Base-by-base conservation (phyloP, 1,140 invertebrate genomes). In the Coptotermes formosanus region DNA sequence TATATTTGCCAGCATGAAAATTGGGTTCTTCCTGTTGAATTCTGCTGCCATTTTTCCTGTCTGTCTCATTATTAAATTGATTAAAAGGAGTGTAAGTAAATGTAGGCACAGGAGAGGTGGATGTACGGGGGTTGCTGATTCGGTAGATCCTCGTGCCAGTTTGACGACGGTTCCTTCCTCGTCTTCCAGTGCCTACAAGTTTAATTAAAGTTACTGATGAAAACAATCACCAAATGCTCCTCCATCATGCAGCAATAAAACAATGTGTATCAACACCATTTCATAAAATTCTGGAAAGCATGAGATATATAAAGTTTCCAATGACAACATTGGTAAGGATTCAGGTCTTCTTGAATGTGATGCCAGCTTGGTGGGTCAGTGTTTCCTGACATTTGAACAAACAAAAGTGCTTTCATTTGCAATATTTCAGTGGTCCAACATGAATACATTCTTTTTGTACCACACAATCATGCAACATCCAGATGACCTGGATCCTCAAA, bases 111-210 rank as follows among this genome's bases (percentile, higher is more conserved):
- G 64, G n/a, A n/a, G 64, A n/a, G 64, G 64, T 43, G 45, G 84
- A 48, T 32, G 85, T n/a, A 44, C n/a, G 32, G 19, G 84, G 84
- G 55, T 87, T 75, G n/a, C 82, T 87, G 84, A 87, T 85, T 38
- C 25, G 25, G 59, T 82, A 87, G 38, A 81, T 87, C 38, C 75
- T 52, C 30, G 38, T 82, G 59, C 59, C 52, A 82, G 82, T 30
- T 45, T 87, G 83, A 64, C 83, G 86, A 30, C 84, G 84, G 12
- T 87, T 87, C 82, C 86, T 82, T 44, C 59, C 83, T 82, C 82
- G 86, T 86, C 83, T 87, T 48, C 84, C 52, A 45, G 45, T 12
- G 69, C 86, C 86, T 87, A 87, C 45, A 87, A 87, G 55, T 45
- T 87, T 8, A 86, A 85, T 87, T 75, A 87, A 82, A 87, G 55